phyloP scores from a whole-genome alignment of 2,888 invertebrate species.

The Cylloceria caligata region DNA sequence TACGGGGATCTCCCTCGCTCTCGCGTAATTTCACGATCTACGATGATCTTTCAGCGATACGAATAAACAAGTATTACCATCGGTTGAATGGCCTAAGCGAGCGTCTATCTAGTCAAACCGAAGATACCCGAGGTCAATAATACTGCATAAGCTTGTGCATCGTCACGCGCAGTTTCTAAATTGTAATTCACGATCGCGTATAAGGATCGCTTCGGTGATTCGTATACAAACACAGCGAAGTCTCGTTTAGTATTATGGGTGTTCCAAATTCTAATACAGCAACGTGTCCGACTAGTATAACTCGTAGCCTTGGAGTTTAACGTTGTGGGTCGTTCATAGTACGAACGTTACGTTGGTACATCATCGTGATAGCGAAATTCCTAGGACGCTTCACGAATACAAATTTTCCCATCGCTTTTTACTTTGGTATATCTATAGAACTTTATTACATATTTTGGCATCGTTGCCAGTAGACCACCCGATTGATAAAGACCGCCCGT shows the following conservation, averaged over 20 bases:
- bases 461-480: slow-evolving; percentile 1
- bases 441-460: not conserved
- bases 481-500: not conserved
- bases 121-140: not conserved
- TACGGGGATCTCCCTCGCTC: too few relatives aligned
- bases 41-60: too few relatives aligned
- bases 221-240: slow-evolving; percentile 20
- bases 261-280: slow-evolving; percentile 62
- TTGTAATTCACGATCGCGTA: slow-evolving; percentile 60
- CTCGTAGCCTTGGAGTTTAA: slow-evolving; percentile 2
- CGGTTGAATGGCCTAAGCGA: not conserved
- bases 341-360: not conserved
- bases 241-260: slow-evolving; percentile 38
- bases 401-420: not conserved
- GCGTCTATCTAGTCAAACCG: not conserved
- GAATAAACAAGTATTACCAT: too few relatives aligned
- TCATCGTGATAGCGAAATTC: slow-evolving; percentile 18
- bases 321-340: not conserved
- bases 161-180: slow-evolving; percentile 58
- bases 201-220: slow-evolving; percentile 45
- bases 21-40: too few relatives aligned
- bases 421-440: not conserved
- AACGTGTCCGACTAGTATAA: not conserved
- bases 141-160: slow-evolving; percentile 14
- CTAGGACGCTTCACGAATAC: slow-evolving; percentile 5